These are phyloP conservation scores for Myioborus miniatus DNA, from an alignment of 2,797 vertebrate genomes.

Conservation along the genomic window DNA sequence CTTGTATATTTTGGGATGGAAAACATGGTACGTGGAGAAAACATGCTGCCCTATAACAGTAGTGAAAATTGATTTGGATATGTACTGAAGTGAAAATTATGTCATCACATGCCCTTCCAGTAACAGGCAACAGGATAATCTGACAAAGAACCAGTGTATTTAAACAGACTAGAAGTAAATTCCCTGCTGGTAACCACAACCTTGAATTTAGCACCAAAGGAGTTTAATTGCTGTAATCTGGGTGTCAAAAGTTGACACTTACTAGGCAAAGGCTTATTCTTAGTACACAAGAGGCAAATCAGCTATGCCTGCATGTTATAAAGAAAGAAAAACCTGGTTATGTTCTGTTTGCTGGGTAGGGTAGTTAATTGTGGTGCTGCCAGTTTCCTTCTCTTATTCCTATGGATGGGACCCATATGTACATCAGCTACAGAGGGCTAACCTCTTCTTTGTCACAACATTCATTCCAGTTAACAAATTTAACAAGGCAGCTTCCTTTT, in stretches of 20 bases:
- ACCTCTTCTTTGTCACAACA: not conserved
- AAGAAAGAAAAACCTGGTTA: not conserved
- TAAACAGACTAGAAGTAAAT: constrained; percentile 2
- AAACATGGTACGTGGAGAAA: not conserved
- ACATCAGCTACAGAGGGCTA: not conserved
- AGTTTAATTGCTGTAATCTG: constrained; percentile 15
- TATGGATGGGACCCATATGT: not conserved
- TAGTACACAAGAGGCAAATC: not conserved
- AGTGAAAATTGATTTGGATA: not conserved
- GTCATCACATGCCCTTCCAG: not conserved
- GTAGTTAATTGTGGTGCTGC: not conserved
- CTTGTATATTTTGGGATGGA: not conserved
- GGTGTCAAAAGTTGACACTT: not conserved
- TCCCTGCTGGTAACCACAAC: not conserved
- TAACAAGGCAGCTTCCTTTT: not conserved
- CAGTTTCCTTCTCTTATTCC: not conserved
- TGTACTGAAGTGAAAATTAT: not conserved
- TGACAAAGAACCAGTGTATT: not conserved
- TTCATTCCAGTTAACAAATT: not conserved
- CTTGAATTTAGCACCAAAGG: not conserved
- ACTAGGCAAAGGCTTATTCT: not conserved
- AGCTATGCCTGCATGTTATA: not conserved
- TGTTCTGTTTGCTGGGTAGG: not conserved
- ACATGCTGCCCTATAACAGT: not conserved
- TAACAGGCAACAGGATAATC: not conserved